Evolutionary conservation across 2,888 invertebrate species (phyloP).

Genomic region (Hypsopygia costalis): DNA sequence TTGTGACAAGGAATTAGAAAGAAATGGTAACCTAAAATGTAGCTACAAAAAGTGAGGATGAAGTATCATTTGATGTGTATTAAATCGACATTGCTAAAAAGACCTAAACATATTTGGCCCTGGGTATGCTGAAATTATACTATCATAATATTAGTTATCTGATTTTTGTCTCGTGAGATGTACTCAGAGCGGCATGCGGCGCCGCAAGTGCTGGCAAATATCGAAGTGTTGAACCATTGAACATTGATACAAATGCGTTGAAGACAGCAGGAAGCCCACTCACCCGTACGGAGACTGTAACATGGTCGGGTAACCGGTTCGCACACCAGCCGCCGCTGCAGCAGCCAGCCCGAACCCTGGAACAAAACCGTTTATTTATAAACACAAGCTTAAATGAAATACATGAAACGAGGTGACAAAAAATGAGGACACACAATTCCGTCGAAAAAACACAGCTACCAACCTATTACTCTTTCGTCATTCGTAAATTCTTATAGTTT

Average conservation of each 20-base stretch:
- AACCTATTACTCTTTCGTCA: slow-evolving; percentile 48
- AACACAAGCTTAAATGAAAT: slow-evolving; percentile 19
- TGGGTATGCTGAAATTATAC: background rate
- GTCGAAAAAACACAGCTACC: slow-evolving; percentile 34
- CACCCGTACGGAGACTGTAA: slow-evolving; percentile 92
- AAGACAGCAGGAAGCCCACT: slow-evolving; percentile 65
- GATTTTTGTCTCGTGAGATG: slow-evolving; percentile 81
- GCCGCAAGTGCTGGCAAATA: slow-evolving; percentile 76
- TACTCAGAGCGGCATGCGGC: slow-evolving; percentile 62
- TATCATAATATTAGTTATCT: slow-evolving; percentile 30
- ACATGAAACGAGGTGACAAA: slow-evolving; percentile 32
- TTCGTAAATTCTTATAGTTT: slow-evolving; percentile 32
- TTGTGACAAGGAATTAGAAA: too few species aligned
- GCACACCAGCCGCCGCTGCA: slow-evolving; percentile 84
- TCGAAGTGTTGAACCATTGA: slow-evolving; percentile 76
- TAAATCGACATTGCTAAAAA: too few species aligned
- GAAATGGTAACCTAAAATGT: too few species aligned
- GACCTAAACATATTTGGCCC: too few species aligned
- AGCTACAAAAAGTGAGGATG: too few species aligned
- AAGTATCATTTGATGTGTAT: too few species aligned
- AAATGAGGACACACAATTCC: slow-evolving; percentile 38
- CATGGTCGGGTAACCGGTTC: slow-evolving; percentile 89
- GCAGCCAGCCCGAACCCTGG: slow-evolving; percentile 70
- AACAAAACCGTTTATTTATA: slow-evolving; percentile 47
- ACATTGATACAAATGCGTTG: slow-evolving; percentile 65